These are phyloP conservation scores for Drosophila repleta DNA, from an alignment of 1,140 invertebrate species.

Conservation along the genomic window DNA sequence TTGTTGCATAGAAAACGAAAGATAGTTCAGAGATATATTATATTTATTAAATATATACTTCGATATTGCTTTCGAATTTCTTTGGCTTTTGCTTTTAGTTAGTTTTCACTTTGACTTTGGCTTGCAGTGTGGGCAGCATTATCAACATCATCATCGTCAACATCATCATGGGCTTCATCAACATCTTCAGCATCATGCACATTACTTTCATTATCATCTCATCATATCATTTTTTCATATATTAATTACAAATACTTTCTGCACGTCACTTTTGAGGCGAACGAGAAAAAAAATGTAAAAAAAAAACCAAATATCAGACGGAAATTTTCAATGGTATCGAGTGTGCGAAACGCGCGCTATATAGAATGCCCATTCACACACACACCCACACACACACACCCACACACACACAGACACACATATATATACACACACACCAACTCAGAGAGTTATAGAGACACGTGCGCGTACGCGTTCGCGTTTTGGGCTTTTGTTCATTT, in stretches of 20 bases:
- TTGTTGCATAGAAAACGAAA: conserved; percentile 28
- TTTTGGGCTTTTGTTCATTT: conserved; percentile 13
- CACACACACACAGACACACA: conserved; percentile 1
- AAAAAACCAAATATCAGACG: conserved; percentile 14
- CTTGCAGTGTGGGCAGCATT: conserved; percentile 5
- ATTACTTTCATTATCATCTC: conserved; percentile 5
- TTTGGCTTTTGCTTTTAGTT: conserved; percentile 31
- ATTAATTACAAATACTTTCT: conserved; percentile 23
- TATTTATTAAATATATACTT: conserved; percentile 3
- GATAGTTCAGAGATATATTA: conserved; percentile 23
- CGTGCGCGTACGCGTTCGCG: conserved; percentile 19
- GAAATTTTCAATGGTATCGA: conserved; percentile 3
- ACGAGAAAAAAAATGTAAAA: conserved; percentile 37
- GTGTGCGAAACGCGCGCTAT: conserved; percentile 1
- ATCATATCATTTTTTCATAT: conserved; percentile 16
- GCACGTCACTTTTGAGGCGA: conserved; percentile 38
- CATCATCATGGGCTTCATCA: background rate
- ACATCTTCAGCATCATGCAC: background rate
- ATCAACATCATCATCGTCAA: conserved; percentile 23
- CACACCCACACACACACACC: conserved; percentile 9
- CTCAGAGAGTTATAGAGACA: background rate
- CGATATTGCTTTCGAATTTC: background rate
- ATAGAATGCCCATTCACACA: conserved; percentile 1
- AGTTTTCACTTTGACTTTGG: conserved; percentile 45
- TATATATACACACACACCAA: conserved; percentile 17